Evolutionary conservation across 2,113 vertebrate genomes (phyloP).

Genomic region (Campylomormyrus tamandua): DNA sequence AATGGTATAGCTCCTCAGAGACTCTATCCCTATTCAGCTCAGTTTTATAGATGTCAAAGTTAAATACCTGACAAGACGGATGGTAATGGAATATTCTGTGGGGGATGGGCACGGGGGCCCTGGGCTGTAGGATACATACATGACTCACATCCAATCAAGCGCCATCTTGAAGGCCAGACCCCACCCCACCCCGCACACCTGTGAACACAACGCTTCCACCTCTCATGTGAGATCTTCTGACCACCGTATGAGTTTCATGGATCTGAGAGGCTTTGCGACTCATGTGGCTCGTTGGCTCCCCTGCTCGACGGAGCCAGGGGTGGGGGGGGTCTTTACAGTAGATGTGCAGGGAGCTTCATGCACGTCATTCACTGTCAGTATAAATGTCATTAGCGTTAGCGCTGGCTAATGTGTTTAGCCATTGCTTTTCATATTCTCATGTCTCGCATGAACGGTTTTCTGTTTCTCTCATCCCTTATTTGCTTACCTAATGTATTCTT

Average conservation of each 20-base stretch:
- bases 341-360: neutral
- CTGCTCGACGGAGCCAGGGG: neutral
- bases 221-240: neutral
- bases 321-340: neutral
- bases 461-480: neutral
- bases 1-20: slow-evolving; percentile 10
- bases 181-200: neutral
- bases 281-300: neutral
- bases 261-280: neutral
- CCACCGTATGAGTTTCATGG: neutral
- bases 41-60: slow-evolving; percentile 20
- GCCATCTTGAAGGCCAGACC: neutral
- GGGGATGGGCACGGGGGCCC: neutral
- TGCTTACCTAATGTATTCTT: neutral
- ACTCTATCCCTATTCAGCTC: slow-evolving; percentile 19
- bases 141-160: neutral
- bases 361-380: neutral
- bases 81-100: neutral
- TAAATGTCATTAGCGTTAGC: neutral
- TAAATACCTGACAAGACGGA: slow-evolving; percentile 26
- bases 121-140: neutral
- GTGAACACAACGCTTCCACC: neutral
- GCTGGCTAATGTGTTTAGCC: neutral
- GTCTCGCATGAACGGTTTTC: neutral
- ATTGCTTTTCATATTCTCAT: neutral